Evolutionary conservation across 2,888 invertebrate species (phyloP), one percentile per base, ranked within the genome.

Genomic region (Rhogogaster chlorosoma): DNA sequence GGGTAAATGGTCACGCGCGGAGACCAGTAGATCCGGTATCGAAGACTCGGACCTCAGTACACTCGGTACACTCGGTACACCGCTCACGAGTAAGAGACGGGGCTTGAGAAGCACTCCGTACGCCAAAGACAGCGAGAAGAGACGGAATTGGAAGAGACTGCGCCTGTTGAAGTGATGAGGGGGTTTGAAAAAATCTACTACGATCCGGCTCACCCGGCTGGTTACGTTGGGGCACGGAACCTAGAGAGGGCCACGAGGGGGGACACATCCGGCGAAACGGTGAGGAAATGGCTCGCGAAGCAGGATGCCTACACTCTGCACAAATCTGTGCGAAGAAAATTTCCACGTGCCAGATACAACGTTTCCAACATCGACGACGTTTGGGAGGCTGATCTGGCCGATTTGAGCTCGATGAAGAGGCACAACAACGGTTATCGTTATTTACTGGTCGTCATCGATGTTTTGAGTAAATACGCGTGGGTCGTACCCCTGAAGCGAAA

Each of bases 401-500:
- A 86, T 71, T 29, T 86, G 29, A 84, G 84, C 4, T 77, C 82
- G 9, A n/a, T 85, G 12, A 83, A 82, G 45, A 71, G n/a, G 29
- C 73, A 87, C 53, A 88, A 88, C 78, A 83, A 86, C 10, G 87
- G 86, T 6, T 83, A 32, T 10, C 73, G 84, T 6, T 89, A 87
- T 78, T 75, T 88, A 7, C 73, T 89, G 36, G 85, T 85, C 12
- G 86, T 88, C n/a, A 87, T 89, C 32, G 88, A 89, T 15, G 86
- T 87, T 4, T 86, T 88, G 15, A 88, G 86, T 45, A 88, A 89
- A 84, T 88, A 86, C 36, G 88, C 87, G 1, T 90, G 87, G 87
- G 84, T 88, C 7, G 86, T 88, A 77, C 83, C 89, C 3, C 36
- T 84, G 71, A 42, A 77, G 36, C 75, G 84, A 18, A 77, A 77